Base-by-base conservation (phyloP, 2,113 vertebrate species). In the Podiceps cristatus region DNA sequence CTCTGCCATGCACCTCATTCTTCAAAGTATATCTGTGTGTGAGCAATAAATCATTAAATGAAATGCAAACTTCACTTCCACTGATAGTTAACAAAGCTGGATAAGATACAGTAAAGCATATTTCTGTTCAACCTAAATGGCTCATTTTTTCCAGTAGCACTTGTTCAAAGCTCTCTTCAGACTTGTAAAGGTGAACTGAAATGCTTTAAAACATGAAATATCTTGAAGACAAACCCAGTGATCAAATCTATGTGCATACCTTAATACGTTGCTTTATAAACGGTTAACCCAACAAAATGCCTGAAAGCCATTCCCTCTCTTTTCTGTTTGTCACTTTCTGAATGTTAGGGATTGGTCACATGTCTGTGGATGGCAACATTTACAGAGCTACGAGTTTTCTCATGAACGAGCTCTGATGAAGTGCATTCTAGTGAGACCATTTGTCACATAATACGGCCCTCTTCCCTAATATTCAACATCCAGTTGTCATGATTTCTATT, bases 91-190 rank as follows among this genome's bases (percentile, higher is more conserved):
- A 47, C 66, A 90, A 90, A 96, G 63, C 31, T 55, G 94, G 87
- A 96, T 96, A 96, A 96, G 89, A 93, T 73, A 80, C 31, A 53
- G 44, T 68, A 83, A 94, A 90, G 42, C 40, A 35, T 42, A 67
- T 60, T 88, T 92, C 75, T 83, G 18, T 68, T 89, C 73, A 68
- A 64, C 35, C 91, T 77, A 64, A 56, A 73, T 45, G 44, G 33
- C 19, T 77, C 17, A 2, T 62, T 84, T 87, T 84, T 94, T 44
- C 63, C 89, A 59, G n/a, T 27, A 73, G 17, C 11, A 15, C 47
- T 63, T 90, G 76, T 69, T 76, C 35, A 71, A 78, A 93, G 35
- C 23, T 49, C 31, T 77, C 24, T 56, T 66, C 44, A 62, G 52
- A 47, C 40, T 52, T 66, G 18, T 66, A 66, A 86, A 91, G 33